Evolutionary conservation across 2,113 vertebrate genomes (phyloP), one percentile per base, ranked within the genome.

Genomic region (Embiotoca jacksoni): DNA sequence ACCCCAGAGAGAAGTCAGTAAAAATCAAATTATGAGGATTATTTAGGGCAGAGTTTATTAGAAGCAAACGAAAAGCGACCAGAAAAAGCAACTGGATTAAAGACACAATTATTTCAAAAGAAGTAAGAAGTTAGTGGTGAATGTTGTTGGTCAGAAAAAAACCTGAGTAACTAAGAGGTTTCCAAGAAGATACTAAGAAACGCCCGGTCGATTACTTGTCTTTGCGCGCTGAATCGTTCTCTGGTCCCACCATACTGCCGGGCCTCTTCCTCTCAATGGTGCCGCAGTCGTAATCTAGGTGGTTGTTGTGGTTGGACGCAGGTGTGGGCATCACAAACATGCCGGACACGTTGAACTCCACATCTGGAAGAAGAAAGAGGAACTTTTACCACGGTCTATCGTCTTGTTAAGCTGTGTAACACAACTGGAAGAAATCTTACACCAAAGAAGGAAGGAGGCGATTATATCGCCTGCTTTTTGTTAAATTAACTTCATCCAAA

Each of bases 271-370:
- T 95, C 89, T 99, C 98, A 60, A 95, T 87, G 50, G 97, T 95
- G 56, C 96, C 90, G 0, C 92, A 94, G 55, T 99, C 98, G 7
- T 92, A 95, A 23, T 95, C 95, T 31, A 95, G 91, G 72, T 97
- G 96, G 60, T 98, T 99, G 63, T 89, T 92, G 57, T 96, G 96
- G 92, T 96, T 97, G 4, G 95, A 93, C 35, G 96, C 91, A 30
- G 95, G 95, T 0, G 95, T 90, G 13, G 97, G 95, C 91, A 96
- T 93, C n/a, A 96, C 96, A 61, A 99, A 99, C 6, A 96, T 96
- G 78, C 97, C 98, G 0, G 98, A 99, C 33, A 99, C 97, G 0
- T 99, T 99, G 88, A 99, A 99, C 67, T 99, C 98, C 82, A 99
- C 92, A 7, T 99, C 98, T 99, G 93, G 5, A 63, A 35, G 82